phyloP scores from a whole-genome alignment of 2,113 vertebrate species.

The Platysteira castanea region DNA sequence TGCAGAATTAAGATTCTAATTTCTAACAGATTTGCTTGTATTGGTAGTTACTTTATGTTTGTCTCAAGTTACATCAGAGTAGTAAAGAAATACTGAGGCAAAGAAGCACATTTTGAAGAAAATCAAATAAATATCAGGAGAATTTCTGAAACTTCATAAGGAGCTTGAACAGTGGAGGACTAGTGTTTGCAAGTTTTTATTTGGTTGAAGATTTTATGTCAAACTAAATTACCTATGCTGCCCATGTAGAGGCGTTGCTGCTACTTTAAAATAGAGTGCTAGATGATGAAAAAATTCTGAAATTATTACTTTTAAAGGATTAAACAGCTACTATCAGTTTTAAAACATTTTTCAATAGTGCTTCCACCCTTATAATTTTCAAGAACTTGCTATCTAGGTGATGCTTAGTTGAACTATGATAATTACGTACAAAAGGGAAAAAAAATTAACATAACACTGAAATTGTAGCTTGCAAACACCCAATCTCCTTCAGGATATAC shows the following conservation, averaged over 20 bases:
- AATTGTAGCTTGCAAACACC: neutral
- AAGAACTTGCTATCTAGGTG: neutral
- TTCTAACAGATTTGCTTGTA: neutral
- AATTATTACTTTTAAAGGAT: neutral
- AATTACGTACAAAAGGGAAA: neutral
- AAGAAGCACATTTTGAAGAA: neutral
- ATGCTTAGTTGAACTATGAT: neutral
- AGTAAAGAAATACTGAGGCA: neutral
- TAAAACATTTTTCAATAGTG: neutral
- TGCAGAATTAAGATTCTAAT: neutral
- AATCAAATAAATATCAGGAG: neutral
- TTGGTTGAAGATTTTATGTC: neutral
- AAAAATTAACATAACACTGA: neutral
- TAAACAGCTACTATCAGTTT: neutral
- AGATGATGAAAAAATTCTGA: neutral
- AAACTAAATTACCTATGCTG: neutral
- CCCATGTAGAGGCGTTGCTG: neutral
- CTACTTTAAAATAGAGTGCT: neutral
- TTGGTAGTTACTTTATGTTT: neutral
- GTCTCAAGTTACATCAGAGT: neutral
- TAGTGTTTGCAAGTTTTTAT: neutral
- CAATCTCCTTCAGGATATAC: neutral
- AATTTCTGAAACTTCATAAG: neutral
- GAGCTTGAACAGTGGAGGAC: neutral
- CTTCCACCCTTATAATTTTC: neutral